phyloP scores from a whole-genome alignment of 2,797 vertebrate genomes.

The Streptopelia turtur region DNA sequence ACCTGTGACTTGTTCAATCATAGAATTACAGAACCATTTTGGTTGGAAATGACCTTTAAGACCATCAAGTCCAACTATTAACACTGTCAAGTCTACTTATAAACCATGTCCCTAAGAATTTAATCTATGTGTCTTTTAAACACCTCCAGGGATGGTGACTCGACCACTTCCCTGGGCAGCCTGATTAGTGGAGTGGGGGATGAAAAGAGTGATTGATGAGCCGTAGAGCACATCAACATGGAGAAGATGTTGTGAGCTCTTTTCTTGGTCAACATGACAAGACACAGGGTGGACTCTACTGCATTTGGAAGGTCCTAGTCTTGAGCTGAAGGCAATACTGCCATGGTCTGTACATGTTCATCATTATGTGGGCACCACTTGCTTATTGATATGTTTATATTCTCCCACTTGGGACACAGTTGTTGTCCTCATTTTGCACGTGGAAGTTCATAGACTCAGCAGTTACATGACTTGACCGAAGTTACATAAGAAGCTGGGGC shows the following conservation, averaged over 20 bases:
- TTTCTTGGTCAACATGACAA: not conserved
- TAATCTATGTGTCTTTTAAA: too few relatives aligned
- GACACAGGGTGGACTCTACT: not conserved
- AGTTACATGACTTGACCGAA: not conserved
- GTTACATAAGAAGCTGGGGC: not conserved
- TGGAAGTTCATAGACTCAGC: not conserved
- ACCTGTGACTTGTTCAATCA: not conserved
- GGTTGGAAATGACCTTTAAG: too few relatives aligned
- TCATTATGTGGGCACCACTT: not conserved
- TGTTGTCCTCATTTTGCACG: not conserved
- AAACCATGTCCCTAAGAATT: too few relatives aligned
- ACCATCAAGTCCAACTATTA: too few relatives aligned
- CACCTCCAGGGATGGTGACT: too few relatives aligned
- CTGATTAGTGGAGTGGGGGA: not conserved
- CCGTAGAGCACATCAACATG: not conserved
- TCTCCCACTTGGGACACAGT: not conserved
- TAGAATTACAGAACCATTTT: too few relatives aligned
- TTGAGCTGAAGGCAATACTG: not conserved
- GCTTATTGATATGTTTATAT: not conserved
- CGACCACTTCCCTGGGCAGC: too few relatives aligned
- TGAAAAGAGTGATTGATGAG: not conserved
- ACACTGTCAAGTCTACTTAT: too few relatives aligned
- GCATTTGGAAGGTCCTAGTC: not conserved
- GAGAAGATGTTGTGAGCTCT: not conserved
- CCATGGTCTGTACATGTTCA: not conserved